These are phyloP conservation scores for Cotesia congregata DNA, from an alignment of 2,888 invertebrate genomes.

Conservation along the genomic window DNA sequence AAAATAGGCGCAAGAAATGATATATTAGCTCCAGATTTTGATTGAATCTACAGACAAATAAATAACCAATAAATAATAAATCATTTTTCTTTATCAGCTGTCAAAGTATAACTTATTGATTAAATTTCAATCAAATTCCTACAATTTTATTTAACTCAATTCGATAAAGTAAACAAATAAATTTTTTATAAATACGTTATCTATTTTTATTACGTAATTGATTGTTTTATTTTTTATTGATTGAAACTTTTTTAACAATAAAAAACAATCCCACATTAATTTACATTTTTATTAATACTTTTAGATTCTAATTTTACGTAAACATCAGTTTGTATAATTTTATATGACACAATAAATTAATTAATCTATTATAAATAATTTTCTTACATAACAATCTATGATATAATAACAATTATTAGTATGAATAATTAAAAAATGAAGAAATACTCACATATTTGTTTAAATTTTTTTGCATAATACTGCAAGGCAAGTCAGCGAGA, in stretches of 20 bases:
- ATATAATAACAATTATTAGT: neutral
- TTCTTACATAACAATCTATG: neutral
- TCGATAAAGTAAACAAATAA: conserved; percentile 7
- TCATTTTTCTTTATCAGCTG: neutral
- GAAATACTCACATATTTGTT: conserved; percentile 74
- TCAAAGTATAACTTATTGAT: neutral
- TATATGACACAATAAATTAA: too few species aligned
- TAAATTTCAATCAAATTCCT: neutral
- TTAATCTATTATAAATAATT: too few species aligned
- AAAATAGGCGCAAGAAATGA: conserved; percentile 74
- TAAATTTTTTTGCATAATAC: conserved; percentile 73
- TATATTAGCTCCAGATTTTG: conserved; percentile 72
- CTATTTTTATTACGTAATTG: conserved; percentile 4
- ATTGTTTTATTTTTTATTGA: neutral
- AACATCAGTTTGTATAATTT: too few species aligned
- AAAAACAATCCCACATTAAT: neutral
- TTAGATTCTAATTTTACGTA: too few species aligned
- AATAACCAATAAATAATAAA: neutral
- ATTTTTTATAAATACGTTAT: neutral
- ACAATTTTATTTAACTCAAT: conserved; percentile 16
- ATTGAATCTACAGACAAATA: conserved; percentile 64
- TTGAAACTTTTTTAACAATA: neutral
- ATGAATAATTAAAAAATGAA: conserved; percentile 9
- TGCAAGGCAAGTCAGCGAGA: conserved; percentile 58
- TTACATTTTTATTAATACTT: too few species aligned